A percentile compares a stretch with the other conserved stretches of the same genome.
Evolutionary conservation across 2,113 vertebrate species (phyloP).

Genomic region (Elgaria multicarinata): DNA sequence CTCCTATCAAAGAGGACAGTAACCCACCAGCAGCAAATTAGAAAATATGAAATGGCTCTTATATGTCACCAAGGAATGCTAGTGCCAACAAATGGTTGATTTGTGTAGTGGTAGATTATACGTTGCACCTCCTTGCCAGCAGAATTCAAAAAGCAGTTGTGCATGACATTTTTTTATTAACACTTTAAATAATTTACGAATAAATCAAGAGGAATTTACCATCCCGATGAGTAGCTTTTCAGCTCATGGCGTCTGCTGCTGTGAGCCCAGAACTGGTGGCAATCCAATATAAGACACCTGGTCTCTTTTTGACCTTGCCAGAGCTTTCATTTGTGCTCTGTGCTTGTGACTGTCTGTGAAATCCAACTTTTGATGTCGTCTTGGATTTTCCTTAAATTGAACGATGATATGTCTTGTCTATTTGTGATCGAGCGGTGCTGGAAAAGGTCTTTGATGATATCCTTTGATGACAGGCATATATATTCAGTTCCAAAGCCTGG

Average conservation of each 20-base stretch:
- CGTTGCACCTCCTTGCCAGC: neutral
- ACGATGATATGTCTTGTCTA: slow-evolving; percentile 13
- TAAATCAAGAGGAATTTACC: neutral
- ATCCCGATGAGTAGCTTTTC: neutral
- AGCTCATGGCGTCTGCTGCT: neutral
- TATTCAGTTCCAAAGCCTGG: slow-evolving; percentile 13
- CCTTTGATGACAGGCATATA: slow-evolving; percentile 11
- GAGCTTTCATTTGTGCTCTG: neutral
- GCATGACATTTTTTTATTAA: neutral
- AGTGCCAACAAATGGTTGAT: neutral
- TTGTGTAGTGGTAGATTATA: neutral
- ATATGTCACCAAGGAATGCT: neutral
- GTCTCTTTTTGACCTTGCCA: neutral
- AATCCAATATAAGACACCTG: fast-evolving
- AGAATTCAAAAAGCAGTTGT: neutral
- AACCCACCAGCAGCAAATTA: neutral
- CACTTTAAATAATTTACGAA: neutral
- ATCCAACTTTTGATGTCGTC: neutral
- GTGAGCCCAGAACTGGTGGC: neutral
- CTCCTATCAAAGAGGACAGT: too few relatives aligned
- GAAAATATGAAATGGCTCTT: neutral
- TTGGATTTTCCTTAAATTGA: slow-evolving; percentile 43
- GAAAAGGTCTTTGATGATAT: slow-evolving; percentile 7
- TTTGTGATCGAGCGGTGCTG: slow-evolving; percentile 1
- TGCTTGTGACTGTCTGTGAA: slow-evolving; percentile 14